phyloP scores from a whole-genome alignment of 2,113 vertebrate genomes.

The Nannobrachium achirus region DNA sequence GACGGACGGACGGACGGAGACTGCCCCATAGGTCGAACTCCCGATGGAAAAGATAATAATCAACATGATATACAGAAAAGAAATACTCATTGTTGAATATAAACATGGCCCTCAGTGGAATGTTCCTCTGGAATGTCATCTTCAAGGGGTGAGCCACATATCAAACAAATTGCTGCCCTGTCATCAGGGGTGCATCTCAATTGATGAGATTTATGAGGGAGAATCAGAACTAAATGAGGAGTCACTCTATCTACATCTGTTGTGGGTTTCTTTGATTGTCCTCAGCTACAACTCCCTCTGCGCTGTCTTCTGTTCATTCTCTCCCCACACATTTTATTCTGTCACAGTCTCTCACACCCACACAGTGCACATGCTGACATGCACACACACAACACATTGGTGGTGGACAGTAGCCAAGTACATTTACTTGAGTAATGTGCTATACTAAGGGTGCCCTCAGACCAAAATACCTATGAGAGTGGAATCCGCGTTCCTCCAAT shows the following conservation, averaged over 20 bases:
- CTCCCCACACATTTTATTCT: background rate
- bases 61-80: background rate
- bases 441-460: too few relatives aligned
- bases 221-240: conserved; percentile 15
- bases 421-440: too few relatives aligned
- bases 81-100: background rate
- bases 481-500: too few relatives aligned
- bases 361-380: conserved; percentile 9
- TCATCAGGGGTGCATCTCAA: conserved; percentile 11
- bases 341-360: too few relatives aligned
- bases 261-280: conserved; percentile 14
- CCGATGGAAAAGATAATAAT: background rate
- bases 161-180: conserved; percentile 25
- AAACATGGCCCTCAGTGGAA: background rate
- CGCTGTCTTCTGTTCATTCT: background rate
- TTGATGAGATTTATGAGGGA: conserved; percentile 33
- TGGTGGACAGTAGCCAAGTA: too few relatives aligned
- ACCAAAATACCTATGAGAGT: too few relatives aligned
- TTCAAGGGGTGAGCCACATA: conserved; percentile 12
- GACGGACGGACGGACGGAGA: too few relatives aligned
- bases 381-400: background rate
- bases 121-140: conserved; percentile 17
- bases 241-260: conserved; percentile 33
- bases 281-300: conserved; percentile 10
- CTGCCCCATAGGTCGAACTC: too few relatives aligned